Percentiles rank a stretch among this genome's conserved stretches.
These are phyloP conservation scores for Montipora foliosa DNA, from an alignment of 64 coral and sea anemone species.

Conservation along the genomic window DNA sequence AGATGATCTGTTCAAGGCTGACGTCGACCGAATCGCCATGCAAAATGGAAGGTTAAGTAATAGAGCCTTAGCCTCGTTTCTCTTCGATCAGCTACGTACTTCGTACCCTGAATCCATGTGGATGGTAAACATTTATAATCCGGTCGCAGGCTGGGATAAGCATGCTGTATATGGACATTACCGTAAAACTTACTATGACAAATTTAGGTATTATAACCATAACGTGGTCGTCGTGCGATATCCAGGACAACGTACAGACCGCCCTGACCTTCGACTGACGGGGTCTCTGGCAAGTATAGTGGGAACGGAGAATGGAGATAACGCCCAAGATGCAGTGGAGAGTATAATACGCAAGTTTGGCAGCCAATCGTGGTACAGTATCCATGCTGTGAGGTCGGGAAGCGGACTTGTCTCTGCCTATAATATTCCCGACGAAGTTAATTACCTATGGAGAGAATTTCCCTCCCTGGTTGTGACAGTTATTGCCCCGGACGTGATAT, in stretches of 20 bases:
- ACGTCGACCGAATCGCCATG: background rate
- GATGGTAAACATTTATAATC: background rate
- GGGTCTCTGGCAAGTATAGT: background rate
- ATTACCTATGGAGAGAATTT: background rate
- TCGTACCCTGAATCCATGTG: background rate
- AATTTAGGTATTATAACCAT: background rate
- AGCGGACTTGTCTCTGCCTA: background rate
- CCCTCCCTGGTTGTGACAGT: background rate
- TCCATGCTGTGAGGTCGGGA: background rate
- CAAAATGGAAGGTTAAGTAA: background rate
- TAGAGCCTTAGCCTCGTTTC: background rate
- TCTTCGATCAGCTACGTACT: background rate
- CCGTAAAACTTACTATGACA: background rate
- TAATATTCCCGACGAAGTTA: fast-evolving
- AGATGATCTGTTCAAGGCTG: background rate
- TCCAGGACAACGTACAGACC: background rate
- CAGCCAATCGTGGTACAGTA: background rate
- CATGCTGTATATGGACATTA: background rate
- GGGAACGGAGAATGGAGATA: background rate
- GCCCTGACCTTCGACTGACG: background rate
- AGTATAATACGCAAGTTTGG: background rate
- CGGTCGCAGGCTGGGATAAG: background rate
- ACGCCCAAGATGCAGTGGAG: background rate
- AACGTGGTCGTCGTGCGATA: background rate
- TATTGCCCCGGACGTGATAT: background rate